Percentiles rank a stretch among this genome's conserved stretches.
These are phyloP conservation scores for Dinomys branickii DNA, from an alignment of 2,113 vertebrate genomes.

Conservation along the genomic window DNA sequence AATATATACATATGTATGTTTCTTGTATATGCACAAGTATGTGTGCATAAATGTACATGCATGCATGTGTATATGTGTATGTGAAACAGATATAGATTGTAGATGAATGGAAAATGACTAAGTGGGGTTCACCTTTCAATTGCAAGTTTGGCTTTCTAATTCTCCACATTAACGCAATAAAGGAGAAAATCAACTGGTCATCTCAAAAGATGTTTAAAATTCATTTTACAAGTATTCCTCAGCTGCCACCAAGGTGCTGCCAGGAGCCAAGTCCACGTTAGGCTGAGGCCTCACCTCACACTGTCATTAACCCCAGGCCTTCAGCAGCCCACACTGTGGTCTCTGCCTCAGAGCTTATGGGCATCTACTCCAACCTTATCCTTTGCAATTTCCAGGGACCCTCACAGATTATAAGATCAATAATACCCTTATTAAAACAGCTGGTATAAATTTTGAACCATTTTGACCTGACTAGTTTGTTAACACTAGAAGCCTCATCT, in stretches of 20 bases:
- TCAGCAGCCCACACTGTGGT: not conserved
- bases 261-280: not conserved
- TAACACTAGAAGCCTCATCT: not conserved
- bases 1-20: not conserved
- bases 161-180: slow-evolving; percentile 28
- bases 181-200: slow-evolving; percentile 22
- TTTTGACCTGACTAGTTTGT: not conserved
- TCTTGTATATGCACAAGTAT: not conserved
- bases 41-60: not conserved
- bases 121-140: not conserved
- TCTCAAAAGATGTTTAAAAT: slow-evolving; percentile 13
- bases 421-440: not conserved
- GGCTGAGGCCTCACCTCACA: not conserved
- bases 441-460: not conserved
- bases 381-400: not conserved
- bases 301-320: not conserved
- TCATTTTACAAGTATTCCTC: not conserved
- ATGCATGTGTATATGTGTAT: too few relatives aligned
- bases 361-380: not conserved
- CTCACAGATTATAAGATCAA: not conserved
- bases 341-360: not conserved
- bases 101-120: not conserved
- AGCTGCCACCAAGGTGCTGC: not conserved
- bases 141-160: not conserved
- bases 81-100: not conserved